Percentiles rank a stretch among this genome's conserved stretches.
These are phyloP conservation scores for Hirtodrosophila confusa DNA, from an alignment of 2,888 invertebrate species.

Conservation along the genomic window DNA sequence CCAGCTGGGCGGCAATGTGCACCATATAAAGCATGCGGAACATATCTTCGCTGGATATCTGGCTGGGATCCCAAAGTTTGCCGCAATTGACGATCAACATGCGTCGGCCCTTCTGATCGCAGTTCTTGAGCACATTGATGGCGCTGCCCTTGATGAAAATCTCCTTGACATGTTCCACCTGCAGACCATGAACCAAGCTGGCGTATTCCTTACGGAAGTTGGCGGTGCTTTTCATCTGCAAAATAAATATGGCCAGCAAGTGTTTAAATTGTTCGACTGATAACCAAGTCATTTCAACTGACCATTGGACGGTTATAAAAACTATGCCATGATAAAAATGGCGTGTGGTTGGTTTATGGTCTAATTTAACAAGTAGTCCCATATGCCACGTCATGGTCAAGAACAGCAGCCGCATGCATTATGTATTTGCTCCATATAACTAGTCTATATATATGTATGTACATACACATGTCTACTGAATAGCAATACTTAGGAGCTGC, in stretches of 20 bases:
- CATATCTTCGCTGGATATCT: slow-evolving; percentile 89
- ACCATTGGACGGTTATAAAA: slow-evolving; percentile 61
- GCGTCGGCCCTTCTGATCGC: slow-evolving; percentile 91
- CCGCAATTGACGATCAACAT: slow-evolving; percentile 90
- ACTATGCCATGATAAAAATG: slow-evolving; percentile 41
- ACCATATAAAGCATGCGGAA: slow-evolving; percentile 92
- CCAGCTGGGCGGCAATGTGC: slow-evolving; percentile 90
- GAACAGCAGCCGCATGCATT: slow-evolving; percentile 24
- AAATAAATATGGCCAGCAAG: slow-evolving; percentile 25
- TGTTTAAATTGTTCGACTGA: slow-evolving; percentile 10
- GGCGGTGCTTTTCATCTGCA: slow-evolving; percentile 90
- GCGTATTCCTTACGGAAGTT: slow-evolving; percentile 90
- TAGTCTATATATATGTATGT: slow-evolving; percentile 1
- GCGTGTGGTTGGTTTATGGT: slow-evolving; percentile 17
- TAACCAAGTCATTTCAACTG: slow-evolving; percentile 25
- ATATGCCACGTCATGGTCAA: slow-evolving; percentile 40
- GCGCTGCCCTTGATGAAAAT: slow-evolving; percentile 90
- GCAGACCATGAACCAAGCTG: slow-evolving; percentile 87
- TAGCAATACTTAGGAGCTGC: slow-evolving; percentile 22
- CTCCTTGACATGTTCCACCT: slow-evolving; percentile 88
- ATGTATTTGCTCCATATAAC: slow-evolving; percentile 29
- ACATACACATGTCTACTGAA: slow-evolving; percentile 4
- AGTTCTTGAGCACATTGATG: slow-evolving; percentile 90
- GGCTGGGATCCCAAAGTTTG: slow-evolving; percentile 90
- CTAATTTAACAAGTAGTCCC: slow-evolving; percentile 12